phyloP scores from a whole-genome alignment of 2,113 vertebrate species.

The Nannobrachium achirus region DNA sequence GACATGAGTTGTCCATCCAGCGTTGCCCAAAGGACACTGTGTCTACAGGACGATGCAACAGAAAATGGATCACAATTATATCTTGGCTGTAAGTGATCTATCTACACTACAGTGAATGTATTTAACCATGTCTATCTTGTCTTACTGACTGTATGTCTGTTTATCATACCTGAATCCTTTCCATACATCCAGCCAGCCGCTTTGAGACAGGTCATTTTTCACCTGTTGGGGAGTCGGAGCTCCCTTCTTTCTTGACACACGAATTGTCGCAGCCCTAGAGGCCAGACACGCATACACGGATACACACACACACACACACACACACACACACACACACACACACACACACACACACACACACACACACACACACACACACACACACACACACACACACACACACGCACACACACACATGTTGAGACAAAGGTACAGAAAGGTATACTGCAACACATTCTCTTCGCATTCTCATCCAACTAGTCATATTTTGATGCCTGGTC shows the following conservation, averaged over 20 bases:
- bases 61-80: too few relatives aligned
- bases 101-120: neutral
- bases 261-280: constrained; percentile 75
- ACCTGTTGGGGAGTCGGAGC: neutral
- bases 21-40: constrained; percentile 75
- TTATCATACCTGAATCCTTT: constrained; percentile 75
- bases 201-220: constrained; percentile 61
- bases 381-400: neutral
- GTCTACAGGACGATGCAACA: constrained; percentile 49
- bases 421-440: too few relatives aligned
- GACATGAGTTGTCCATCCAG: constrained; percentile 78
- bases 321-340: neutral
- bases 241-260: constrained; percentile 74
- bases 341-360: neutral
- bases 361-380: neutral
- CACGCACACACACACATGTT: neutral
- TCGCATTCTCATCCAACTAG: too few relatives aligned
- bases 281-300: neutral
- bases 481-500: too few relatives aligned
- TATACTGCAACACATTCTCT: too few relatives aligned
- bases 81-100: too few relatives aligned
- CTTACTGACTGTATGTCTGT: neutral
- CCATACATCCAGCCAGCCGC: constrained; percentile 82
- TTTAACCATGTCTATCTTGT: neutral
- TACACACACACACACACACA: neutral